Percentiles rank a stretch among this genome's conserved stretches.
phyloP scores from a whole-genome alignment of 2,888 invertebrate species.

The Dorcus parallelipipedus region DNA sequence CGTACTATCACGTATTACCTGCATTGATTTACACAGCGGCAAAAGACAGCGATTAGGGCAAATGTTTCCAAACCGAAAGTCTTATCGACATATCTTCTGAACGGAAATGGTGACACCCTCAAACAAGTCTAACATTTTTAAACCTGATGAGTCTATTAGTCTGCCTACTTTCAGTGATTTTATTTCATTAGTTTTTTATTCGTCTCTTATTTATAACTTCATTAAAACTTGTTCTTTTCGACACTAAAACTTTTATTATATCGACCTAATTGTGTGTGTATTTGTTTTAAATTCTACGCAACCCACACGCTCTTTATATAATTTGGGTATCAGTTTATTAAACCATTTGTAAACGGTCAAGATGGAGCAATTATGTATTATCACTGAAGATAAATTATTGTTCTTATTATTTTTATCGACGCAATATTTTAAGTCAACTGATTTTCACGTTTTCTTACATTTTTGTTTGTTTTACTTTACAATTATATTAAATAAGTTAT shows the following conservation, averaged over 20 bases:
- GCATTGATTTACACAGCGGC: conserved; percentile 43
- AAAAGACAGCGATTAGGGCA: conserved; percentile 44
- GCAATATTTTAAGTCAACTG: too few relatives aligned
- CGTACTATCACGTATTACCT: conserved; percentile 15
- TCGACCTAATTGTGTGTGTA: background rate
- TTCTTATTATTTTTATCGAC: too few relatives aligned
- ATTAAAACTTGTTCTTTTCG: conserved; percentile 12
- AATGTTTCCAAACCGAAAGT: conserved; percentile 41
- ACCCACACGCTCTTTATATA: too few relatives aligned
- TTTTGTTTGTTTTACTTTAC: too few relatives aligned
- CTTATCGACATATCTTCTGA: conserved; percentile 39
- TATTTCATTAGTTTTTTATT: conserved; percentile 26
- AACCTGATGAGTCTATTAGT: conserved; percentile 46
- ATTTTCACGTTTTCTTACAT: too few relatives aligned
- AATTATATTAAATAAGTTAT: too few relatives aligned
- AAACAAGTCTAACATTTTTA: conserved; percentile 42
- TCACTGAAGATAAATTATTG: too few relatives aligned
- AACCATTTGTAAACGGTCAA: too few relatives aligned
- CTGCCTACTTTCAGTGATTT: conserved; percentile 40
- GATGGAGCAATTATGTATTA: too few relatives aligned
- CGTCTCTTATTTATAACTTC: conserved; percentile 18
- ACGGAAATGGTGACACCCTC: conserved; percentile 46
- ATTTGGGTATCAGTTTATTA: too few relatives aligned
- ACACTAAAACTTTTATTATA: conserved; percentile 2
- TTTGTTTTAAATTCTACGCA: too few relatives aligned